phyloP scores from a whole-genome alignment of 2,888 invertebrate genomes.

The Chorisops tibialis region DNA sequence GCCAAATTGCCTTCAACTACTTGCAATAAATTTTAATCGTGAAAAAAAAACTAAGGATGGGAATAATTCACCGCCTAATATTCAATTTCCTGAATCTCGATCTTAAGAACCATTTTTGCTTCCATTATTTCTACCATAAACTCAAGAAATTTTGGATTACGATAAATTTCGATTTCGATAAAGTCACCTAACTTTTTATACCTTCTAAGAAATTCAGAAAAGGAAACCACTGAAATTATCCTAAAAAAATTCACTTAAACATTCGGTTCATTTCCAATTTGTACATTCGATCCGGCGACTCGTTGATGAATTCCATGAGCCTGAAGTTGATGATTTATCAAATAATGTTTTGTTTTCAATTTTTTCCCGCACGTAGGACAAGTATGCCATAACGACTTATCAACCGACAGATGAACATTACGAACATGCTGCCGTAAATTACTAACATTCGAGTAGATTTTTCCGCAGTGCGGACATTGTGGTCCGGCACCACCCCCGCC shows the following conservation, averaged over 20 bases:
- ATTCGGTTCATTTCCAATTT: constrained; percentile 19
- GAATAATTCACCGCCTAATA: no score
- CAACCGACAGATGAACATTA: constrained; percentile 70
- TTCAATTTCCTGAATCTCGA: no score
- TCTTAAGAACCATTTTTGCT: no score
- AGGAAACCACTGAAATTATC: background rate
- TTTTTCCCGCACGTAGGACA: constrained; percentile 72
- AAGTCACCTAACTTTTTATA: no score
- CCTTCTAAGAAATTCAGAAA: background rate
- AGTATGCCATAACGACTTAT: constrained; percentile 68
- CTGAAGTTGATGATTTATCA: constrained; percentile 72
- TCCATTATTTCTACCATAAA: no score
- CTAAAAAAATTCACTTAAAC: constrained; percentile 18
- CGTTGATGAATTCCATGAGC: constrained; percentile 71
- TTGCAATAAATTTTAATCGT: no score
- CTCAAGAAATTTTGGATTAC: no score
- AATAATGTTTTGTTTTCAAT: constrained; percentile 73
- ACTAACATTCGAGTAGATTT: constrained; percentile 69
- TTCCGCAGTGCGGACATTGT: constrained; percentile 68
- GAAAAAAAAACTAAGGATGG: no score
- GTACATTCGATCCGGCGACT: constrained; percentile 15
- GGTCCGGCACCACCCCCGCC: constrained; percentile 50
- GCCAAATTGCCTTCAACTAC: no score
- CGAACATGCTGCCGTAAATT: constrained; percentile 74
- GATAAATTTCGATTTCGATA: no score